phyloP scores from a whole-genome alignment of 2,888 invertebrate genomes.

The Athalia circularis region DNA sequence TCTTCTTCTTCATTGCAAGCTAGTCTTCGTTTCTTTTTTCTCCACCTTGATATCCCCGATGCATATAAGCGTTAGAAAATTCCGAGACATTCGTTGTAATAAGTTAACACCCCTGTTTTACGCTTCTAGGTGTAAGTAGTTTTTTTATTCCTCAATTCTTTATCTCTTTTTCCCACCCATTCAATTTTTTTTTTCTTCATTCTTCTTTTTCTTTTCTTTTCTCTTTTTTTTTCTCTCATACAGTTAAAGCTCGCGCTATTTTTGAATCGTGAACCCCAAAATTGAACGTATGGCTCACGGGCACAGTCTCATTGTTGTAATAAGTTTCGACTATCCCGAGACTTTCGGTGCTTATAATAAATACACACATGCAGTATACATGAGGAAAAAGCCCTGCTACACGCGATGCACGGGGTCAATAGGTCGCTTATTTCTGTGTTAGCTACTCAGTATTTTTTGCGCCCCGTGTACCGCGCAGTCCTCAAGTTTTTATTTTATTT shows the following conservation, averaged over 20 bases:
- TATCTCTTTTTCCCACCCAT: neutral
- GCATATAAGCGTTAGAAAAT: neutral
- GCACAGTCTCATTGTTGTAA: constrained; percentile 50
- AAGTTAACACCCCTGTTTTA: constrained; percentile 40
- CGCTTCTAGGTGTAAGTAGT: neutral
- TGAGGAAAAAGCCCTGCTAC: no score
- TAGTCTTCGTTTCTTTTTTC: no score
- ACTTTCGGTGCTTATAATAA: no score
- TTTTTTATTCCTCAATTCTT: no score
- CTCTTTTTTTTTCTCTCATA: neutral
- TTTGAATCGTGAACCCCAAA: constrained; percentile 53
- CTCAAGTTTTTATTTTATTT: constrained; percentile 25
- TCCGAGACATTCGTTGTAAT: neutral
- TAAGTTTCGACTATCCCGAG: constrained; percentile 25
- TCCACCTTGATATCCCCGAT: neutral
- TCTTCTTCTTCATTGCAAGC: no score
- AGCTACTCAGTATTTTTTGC: constrained; percentile 43
- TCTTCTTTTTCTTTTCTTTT: neutral
- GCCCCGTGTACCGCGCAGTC: neutral
- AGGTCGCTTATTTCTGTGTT: constrained; percentile 59
- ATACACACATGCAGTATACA: no score
- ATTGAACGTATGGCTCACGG: constrained; percentile 47
- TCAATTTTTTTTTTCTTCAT: neutral
- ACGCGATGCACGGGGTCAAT: constrained; percentile 56
- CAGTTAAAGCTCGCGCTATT: constrained; percentile 54